A percentile compares a stretch with the other conserved stretches of the same genome.
Evolutionary conservation across 2,888 invertebrate genomes (phyloP).

Genomic region (Drosophila kanekoi): DNA sequence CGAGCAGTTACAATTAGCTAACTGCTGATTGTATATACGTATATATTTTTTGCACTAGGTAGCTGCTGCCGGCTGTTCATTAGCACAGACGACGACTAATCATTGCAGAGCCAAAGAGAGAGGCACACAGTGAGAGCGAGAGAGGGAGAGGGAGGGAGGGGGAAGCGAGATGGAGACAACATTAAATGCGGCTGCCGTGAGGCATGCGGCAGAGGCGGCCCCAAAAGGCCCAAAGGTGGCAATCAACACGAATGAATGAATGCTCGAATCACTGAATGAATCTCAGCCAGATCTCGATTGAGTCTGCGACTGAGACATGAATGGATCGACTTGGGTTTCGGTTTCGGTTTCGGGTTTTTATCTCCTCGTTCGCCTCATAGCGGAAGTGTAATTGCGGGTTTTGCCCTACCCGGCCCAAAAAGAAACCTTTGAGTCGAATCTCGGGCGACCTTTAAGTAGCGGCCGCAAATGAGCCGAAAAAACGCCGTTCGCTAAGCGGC

Average conservation of each 20-base stretch:
- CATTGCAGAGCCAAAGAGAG: slow-evolving; percentile 38
- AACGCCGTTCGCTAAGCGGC: slow-evolving; percentile 41
- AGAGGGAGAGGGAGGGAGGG: slow-evolving; percentile 22
- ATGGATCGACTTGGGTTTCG: slow-evolving; percentile 45
- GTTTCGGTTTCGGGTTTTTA: slow-evolving; percentile 18
- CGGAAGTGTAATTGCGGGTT: slow-evolving; percentile 74
- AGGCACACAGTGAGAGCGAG: background rate
- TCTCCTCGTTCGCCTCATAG: slow-evolving; percentile 27
- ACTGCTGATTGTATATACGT: background rate
- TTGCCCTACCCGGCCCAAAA: slow-evolving; percentile 5
- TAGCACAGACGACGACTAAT: slow-evolving; percentile 61
- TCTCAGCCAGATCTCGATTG: slow-evolving; percentile 3
- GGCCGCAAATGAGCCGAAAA: slow-evolving; percentile 64
- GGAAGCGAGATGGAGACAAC: slow-evolving; percentile 7
- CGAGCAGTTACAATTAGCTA: background rate
- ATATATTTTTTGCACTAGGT: slow-evolving; percentile 65
- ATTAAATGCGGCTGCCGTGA: slow-evolving; percentile 33
- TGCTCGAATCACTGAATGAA: slow-evolving; percentile 36
- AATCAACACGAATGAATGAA: slow-evolving; percentile 78
- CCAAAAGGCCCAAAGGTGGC: slow-evolving; percentile 68
- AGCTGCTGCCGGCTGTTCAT: slow-evolving; percentile 61
- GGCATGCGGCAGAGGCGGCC: slow-evolving; percentile 39
- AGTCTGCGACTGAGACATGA: slow-evolving; percentile 39
- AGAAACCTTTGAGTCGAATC: slow-evolving; percentile 9
- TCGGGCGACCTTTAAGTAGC: slow-evolving; percentile 53